A percentile compares a stretch with the other conserved stretches of the same genome.
phyloP scores from a whole-genome alignment of 2,888 invertebrate species.

The Himalopsyche japonica region DNA sequence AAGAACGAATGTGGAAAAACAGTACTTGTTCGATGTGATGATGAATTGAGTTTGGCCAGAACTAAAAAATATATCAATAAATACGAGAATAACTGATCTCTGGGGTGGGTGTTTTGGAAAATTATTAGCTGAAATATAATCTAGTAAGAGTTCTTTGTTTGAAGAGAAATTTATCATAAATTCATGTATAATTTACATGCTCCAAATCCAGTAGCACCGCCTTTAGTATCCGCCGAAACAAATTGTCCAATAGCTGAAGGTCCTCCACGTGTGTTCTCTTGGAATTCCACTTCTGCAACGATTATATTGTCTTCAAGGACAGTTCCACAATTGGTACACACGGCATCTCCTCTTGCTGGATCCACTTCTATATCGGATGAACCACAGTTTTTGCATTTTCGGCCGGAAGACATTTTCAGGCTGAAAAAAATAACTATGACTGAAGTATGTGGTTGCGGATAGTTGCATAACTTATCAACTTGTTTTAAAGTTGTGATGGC shows the following conservation, averaged over 20 bases:
- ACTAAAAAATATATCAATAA: no score
- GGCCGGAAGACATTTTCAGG: conserved; percentile 60
- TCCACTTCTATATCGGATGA: conserved; percentile 93
- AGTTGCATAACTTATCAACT: no score
- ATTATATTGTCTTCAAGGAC: conserved; percentile 96
- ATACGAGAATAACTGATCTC: no score
- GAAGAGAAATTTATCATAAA: no score
- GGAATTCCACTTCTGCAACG: conserved; percentile 95
- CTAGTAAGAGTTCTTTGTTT: no score
- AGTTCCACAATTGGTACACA: conserved; percentile 94
- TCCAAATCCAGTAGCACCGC: conserved; percentile 80
- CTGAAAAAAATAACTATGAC: background rate
- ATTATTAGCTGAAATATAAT: no score
- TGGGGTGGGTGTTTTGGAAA: no score
- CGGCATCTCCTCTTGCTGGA: conserved; percentile 90
- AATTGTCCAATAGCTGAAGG: conserved; percentile 90
- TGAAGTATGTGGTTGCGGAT: no score
- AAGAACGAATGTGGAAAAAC: no score
- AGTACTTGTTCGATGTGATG: no score
- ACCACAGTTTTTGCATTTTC: conserved; percentile 85
- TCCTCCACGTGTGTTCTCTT: conserved; percentile 88
- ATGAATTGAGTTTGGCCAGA: no score
- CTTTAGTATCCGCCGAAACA: conserved; percentile 86
- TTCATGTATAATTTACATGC: conserved; percentile 56
- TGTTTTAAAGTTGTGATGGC: no score